phyloP scores from a whole-genome alignment of 2,113 vertebrate species.

The human (Homo sapiens) region GRCh38 chr13:35664501-35665000 shows the following conservation, averaged over 20 bases:
- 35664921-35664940: neutral
- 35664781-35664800: neutral
- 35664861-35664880: neutral
- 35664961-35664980: neutral
- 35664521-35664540: too few species aligned
- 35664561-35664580: too few species aligned
- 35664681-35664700: neutral
- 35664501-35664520: too few species aligned
- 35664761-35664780: neutral
- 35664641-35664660: neutral
- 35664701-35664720: neutral
- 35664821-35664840: neutral
- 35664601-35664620: too few species aligned
- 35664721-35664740: neutral
- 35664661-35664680: neutral
- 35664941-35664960: neutral
- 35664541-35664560: too few species aligned
- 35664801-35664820: neutral
- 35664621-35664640: neutral
- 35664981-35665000: neutral
- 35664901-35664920: neutral
- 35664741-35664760: neutral
- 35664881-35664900: neutral
- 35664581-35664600: too few species aligned
- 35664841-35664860: neutral